Evolutionary conservation across 1,140 invertebrate genomes (phyloP).

Genomic region (Papilio xuthus): DNA sequence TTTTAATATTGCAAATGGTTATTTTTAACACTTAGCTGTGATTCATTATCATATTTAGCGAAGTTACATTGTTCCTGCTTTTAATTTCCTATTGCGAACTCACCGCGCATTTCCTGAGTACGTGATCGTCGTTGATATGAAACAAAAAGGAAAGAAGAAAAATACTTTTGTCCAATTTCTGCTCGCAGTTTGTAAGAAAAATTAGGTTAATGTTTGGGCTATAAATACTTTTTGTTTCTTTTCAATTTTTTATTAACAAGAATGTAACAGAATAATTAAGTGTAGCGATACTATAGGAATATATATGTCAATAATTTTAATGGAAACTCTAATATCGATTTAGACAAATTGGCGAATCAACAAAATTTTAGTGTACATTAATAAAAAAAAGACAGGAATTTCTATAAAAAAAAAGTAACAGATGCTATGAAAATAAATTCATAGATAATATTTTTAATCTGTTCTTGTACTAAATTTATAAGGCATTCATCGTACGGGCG

Average conservation of each 20-base stretch:
- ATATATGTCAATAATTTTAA: no score
- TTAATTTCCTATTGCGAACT: background rate
- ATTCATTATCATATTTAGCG: constrained; percentile 14
- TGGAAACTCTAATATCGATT: background rate
- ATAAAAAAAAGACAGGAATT: background rate
- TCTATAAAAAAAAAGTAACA: background rate
- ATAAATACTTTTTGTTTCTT: background rate
- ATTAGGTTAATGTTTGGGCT: background rate
- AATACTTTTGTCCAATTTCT: constrained; percentile 18
- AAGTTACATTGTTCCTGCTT: constrained; percentile 13
- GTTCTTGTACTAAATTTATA: constrained; percentile 2
- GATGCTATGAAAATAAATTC: constrained; percentile 4
- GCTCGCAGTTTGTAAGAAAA: constrained; percentile 10
- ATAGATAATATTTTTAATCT: constrained; percentile 16
- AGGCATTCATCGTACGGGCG: constrained; percentile 2
- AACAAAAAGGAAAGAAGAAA: constrained; percentile 6
- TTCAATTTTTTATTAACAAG: background rate
- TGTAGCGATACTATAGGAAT: background rate
- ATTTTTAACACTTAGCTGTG: background rate
- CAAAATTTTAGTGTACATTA: background rate
- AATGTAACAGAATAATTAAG: background rate
- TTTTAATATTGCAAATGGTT: background rate
- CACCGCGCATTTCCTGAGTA: constrained; percentile 20
- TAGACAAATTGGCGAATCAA: background rate
- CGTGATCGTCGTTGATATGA: constrained; percentile 20